A percentile compares a stretch with the other conserved stretches of the same genome.
Evolutionary conservation across 2,113 vertebrate genomes (phyloP).

Genomic region (Calidris pygmaea): DNA sequence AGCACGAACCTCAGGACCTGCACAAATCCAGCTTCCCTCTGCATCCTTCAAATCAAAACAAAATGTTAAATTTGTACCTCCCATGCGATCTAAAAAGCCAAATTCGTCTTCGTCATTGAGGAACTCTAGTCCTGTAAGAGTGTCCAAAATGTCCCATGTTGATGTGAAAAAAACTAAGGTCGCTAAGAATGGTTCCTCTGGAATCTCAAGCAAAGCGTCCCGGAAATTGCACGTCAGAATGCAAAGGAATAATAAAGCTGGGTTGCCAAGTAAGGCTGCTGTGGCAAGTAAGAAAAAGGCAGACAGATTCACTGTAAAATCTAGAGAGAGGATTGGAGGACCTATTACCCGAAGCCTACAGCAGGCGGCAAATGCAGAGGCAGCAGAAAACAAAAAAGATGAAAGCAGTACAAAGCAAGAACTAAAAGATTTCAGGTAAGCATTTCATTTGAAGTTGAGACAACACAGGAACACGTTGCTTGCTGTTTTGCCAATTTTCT

Average conservation of each 20-base stretch:
- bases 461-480: neutral
- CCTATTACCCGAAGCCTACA: conserved; percentile 81
- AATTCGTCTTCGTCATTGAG: conserved; percentile 67
- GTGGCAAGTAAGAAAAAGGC: conserved; percentile 77
- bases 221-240: conserved; percentile 82
- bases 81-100: conserved; percentile 78
- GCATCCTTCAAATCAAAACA: conserved; percentile 74
- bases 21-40: conserved; percentile 64
- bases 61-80: conserved; percentile 72
- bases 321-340: conserved; percentile 77
- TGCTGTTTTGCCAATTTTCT: neutral
- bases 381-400: conserved; percentile 78
- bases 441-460: conserved; percentile 40
- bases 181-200: conserved; percentile 61
- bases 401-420: conserved; percentile 81
- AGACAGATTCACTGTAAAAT: conserved; percentile 74
- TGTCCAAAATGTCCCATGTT: conserved; percentile 73
- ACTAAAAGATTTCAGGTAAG: conserved; percentile 83
- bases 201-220: conserved; percentile 76
- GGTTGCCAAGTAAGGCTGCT: conserved; percentile 76
- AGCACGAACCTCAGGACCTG: conserved; percentile 77
- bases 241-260: conserved; percentile 79
- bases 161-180: conserved; percentile 80
- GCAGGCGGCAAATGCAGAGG: conserved; percentile 76
- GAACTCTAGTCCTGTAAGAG: conserved; percentile 81